Evolutionary conservation across 2,797 vertebrate species (phyloP).

Genomic region (Chromobotia macracanthus): DNA sequence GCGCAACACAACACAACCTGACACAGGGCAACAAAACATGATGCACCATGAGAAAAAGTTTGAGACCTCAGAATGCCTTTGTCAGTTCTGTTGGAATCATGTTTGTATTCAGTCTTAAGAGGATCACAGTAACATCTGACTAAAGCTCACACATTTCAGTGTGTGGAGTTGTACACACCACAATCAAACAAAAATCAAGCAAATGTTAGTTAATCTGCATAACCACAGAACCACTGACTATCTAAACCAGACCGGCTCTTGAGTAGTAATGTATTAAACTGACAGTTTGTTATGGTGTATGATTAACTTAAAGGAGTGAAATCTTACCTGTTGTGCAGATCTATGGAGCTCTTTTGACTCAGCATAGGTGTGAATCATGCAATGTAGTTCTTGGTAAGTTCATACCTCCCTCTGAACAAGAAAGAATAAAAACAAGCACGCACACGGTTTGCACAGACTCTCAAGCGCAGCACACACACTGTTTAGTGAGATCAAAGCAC

Average conservation of each 20-base stretch:
- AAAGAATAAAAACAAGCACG: slow-evolving; percentile 1
- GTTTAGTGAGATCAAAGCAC: slow-evolving; percentile 46
- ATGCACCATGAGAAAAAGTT: neutral
- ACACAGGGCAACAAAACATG: neutral
- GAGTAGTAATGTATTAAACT: neutral
- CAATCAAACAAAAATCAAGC: neutral
- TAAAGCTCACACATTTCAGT: neutral
- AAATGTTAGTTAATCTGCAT: neutral
- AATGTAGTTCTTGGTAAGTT: slow-evolving; percentile 16
- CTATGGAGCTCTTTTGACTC: slow-evolving; percentile 22
- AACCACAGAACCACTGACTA: slow-evolving; percentile 2
- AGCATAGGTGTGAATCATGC: slow-evolving; percentile 19
- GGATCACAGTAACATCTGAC: slow-evolving; percentile 24
- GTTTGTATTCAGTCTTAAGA: slow-evolving; percentile 12
- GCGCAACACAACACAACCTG: neutral
- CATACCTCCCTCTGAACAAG: slow-evolving; percentile 13
- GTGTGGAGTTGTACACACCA: neutral
- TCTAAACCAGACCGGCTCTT: neutral
- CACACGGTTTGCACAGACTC: neutral
- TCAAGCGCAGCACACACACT: slow-evolving; percentile 18
- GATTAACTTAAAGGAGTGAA: slow-evolving; percentile 6
- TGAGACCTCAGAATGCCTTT: slow-evolving; percentile 14
- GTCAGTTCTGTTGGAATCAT: neutral
- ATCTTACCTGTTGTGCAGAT: slow-evolving; percentile 41
- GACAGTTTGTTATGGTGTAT: neutral